phyloP scores from a whole-genome alignment of 2,797 vertebrate genomes.

The Cossypha niveicapilla region DNA sequence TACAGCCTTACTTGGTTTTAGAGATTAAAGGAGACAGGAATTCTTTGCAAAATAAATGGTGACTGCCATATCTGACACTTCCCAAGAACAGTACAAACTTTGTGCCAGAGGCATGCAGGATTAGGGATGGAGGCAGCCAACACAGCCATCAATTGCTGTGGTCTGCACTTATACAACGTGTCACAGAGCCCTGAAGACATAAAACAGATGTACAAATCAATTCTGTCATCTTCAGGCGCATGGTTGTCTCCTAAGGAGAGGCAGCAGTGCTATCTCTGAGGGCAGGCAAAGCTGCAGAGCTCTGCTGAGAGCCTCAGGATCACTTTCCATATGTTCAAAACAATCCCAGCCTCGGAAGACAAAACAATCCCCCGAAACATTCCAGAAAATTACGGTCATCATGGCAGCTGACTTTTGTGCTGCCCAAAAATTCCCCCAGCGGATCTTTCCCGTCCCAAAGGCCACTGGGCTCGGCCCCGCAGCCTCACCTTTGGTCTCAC shows the following conservation, averaged over 20 bases:
- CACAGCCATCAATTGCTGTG: not conserved
- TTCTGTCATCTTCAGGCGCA: slow-evolving; percentile 7
- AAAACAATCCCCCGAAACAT: slow-evolving; percentile 44
- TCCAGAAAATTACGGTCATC: not conserved
- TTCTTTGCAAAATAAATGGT: not conserved
- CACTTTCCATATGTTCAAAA: slow-evolving; percentile 7
- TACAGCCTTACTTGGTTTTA: slow-evolving; percentile 14
- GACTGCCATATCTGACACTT: slow-evolving; percentile 37
- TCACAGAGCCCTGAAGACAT: slow-evolving; percentile 22
- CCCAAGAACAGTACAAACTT: slow-evolving; percentile 10
- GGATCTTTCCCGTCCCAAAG: fast-evolving
- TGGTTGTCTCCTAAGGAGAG: not conserved
- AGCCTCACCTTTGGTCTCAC: slow-evolving; percentile 90
- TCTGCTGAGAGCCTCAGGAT: not conserved
- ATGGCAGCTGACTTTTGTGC: not conserved
- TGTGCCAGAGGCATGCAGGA: slow-evolving; percentile 52
- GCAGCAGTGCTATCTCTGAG: not conserved
- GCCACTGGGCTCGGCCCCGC: fast-evolving
- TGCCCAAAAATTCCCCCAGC: not conserved
- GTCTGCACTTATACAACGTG: slow-evolving; percentile 30
- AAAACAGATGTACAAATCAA: slow-evolving; percentile 38
- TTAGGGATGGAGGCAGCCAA: slow-evolving; percentile 35
- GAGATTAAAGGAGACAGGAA: slow-evolving; percentile 47
- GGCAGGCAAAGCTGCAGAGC: not conserved
- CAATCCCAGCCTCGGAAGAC: not conserved